phyloP scores from a whole-genome alignment of 2,888 invertebrate species.

The Drosophila imparisetae region DNA sequence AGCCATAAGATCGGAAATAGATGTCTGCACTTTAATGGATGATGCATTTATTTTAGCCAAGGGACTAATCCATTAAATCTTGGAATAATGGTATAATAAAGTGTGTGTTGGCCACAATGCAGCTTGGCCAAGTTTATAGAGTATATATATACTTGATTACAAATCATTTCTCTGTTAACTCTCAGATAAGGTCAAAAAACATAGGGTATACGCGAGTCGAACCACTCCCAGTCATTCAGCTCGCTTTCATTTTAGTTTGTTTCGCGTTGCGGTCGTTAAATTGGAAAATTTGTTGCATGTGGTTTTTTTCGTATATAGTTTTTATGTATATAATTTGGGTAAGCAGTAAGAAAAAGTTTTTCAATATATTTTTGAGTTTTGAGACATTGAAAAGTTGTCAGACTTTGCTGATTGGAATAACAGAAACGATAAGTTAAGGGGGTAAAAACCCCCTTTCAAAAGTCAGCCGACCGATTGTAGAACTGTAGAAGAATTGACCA shows the following conservation, averaged over 20 bases:
- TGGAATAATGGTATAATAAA: not conserved
- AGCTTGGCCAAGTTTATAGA: not conserved
- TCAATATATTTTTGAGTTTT: not conserved
- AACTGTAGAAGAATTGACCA: not conserved
- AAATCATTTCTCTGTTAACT: not conserved
- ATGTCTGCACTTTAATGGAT: not conserved
- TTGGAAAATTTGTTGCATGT: slow-evolving; percentile 11
- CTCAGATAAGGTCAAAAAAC: not conserved
- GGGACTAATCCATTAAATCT: not conserved
- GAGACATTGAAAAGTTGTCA: slow-evolving; percentile 23
- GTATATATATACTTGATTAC: not conserved
- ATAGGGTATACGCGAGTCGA: not conserved
- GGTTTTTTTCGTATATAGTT: not conserved
- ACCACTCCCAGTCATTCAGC: not conserved
- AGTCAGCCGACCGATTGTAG: not conserved
- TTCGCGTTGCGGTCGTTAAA: slow-evolving; percentile 31
- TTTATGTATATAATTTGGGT: not conserved
- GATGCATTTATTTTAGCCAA: too few relatives aligned
- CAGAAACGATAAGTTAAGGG: slow-evolving; percentile 9
- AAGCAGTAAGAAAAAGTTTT: not conserved
- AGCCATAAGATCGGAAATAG: not conserved
- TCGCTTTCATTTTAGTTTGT: not conserved
- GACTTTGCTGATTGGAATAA: slow-evolving; percentile 23
- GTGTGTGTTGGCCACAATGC: not conserved
- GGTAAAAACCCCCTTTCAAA: not conserved